phyloP scores from a whole-genome alignment of 2,888 invertebrate species.

The Uloborus plumipes region DNA sequence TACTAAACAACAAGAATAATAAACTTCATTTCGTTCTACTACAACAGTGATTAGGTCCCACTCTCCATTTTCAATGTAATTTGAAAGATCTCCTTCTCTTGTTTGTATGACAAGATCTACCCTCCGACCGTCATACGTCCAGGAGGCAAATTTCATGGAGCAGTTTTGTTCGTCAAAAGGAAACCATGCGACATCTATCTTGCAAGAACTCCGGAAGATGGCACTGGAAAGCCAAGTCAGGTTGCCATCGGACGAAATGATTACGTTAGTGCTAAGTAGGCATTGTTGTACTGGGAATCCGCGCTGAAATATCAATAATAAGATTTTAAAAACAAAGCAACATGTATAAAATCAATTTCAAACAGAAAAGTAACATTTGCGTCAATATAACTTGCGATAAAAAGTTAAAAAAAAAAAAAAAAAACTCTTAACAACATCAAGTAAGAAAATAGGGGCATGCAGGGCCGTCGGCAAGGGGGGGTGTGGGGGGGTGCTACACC shows the following conservation, averaged over 20 bases:
- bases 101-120: conserved; percentile 72
- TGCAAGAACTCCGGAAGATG: conserved; percentile 75
- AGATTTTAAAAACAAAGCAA: too few species aligned
- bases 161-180: conserved; percentile 76
- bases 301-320: conserved; percentile 71
- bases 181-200: conserved; percentile 75
- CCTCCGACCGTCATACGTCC: conserved; percentile 74
- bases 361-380: too few species aligned
- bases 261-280: conserved; percentile 76
- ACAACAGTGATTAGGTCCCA: conserved; percentile 75
- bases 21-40: conserved; percentile 73
- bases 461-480: too few species aligned
- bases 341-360: too few species aligned
- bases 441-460: too few species aligned
- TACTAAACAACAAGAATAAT: conserved; percentile 73
- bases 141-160: conserved; percentile 74
- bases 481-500: too few species aligned
- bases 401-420: too few species aligned
- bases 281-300: conserved; percentile 75
- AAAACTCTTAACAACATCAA: too few species aligned
- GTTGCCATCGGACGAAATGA: conserved; percentile 74
- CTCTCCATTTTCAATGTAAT: conserved; percentile 76
- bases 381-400: too few species aligned
- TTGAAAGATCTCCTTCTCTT: conserved; percentile 73
- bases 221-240: conserved; percentile 77